A percentile compares a stretch with the other conserved stretches of the same genome.
Evolutionary conservation across 2,888 invertebrate genomes (phyloP).

Genomic region (Therioaphis trifolii): DNA sequence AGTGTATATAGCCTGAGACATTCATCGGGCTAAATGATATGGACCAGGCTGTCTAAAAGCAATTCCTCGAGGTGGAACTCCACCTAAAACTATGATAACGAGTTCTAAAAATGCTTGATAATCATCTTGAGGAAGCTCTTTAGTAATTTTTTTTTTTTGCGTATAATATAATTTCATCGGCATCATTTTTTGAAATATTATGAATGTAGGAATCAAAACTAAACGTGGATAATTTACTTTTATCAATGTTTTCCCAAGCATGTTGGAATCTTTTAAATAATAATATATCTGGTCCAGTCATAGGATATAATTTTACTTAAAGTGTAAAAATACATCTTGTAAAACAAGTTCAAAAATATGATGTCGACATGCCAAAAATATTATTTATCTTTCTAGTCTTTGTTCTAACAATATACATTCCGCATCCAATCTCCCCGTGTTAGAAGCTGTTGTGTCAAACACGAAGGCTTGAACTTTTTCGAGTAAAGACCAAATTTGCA

Average conservation of each 20-base stretch:
- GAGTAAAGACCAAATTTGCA: not conserved
- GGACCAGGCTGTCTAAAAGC: constrained; percentile 66
- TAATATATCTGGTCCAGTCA: too few species aligned
- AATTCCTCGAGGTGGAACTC: too few species aligned
- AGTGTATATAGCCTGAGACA: constrained; percentile 66
- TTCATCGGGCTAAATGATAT: constrained; percentile 66
- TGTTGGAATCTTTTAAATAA: too few species aligned
- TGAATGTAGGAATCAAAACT: not conserved
- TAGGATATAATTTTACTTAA: too few species aligned
- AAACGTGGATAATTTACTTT: not conserved
- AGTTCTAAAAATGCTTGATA: constrained; percentile 46
- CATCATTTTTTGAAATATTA: constrained; percentile 6
- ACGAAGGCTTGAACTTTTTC: constrained; percentile 3
- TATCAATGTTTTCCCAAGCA: too few species aligned
- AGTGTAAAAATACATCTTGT: too few species aligned
- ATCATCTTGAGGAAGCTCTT: constrained; percentile 34
- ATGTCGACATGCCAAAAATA: too few species aligned
- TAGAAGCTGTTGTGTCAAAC: constrained; percentile 34
- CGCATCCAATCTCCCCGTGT: constrained; percentile 27
- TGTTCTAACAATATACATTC: constrained; percentile 18
- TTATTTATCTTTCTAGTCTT: not conserved
- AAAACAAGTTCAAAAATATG: not conserved
- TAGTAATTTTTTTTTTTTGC: not conserved
- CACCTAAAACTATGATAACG: constrained; percentile 36
- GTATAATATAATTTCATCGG: constrained; percentile 4